Evolutionary conservation across 1,140 invertebrate genomes (phyloP), one percentile per base, ranked within the genome.

Genomic region (Planococcus citri): DNA sequence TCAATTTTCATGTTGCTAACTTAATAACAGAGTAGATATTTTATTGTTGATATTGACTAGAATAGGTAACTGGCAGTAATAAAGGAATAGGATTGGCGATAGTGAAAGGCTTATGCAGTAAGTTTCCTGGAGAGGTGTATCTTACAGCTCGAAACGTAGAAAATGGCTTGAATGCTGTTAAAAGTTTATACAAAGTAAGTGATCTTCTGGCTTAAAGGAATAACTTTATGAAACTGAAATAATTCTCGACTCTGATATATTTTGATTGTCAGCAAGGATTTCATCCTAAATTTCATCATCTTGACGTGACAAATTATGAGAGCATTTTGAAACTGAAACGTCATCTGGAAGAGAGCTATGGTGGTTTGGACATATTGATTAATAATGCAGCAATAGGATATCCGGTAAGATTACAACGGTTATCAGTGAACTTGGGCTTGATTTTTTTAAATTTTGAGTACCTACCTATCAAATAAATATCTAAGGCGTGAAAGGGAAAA

Each of bases 301-400:
- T 91, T 20, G 88, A 91, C 74, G 83, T 91, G 51, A 80, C 80
- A 58, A 77, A 85, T 73, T 72, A 75, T 4, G 77, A 80, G 21
- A 89, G 86, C 73, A 79, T 89, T 21, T 77, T 82, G 38, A 76
- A 71, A 1, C 83, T 91, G 51, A 75, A 79, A 0, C 80, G 84
- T 71, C 85, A 82, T 74, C 73, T 94, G 0, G 79, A 85, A 74
- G 75, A 82, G 27, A 84, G 82, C 21, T 83, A 93, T 77, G 85
- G 84, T 12, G 88, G 89, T 0, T 76, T 94, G 1, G 90, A 94
- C 80, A 73, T 94, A 29, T 78, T 94, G 14, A 82, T 94, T 0
- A 93, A 93, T 75, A 94, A 94, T 81, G 91, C 91, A 68, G 91
- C 85, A 0, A 91, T 92, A 69, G 73, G 72, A 12, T 75, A 71